Percentiles rank a stretch among this genome's conserved stretches.
phyloP scores from a whole-genome alignment of 2,113 vertebrate species.

The Microcebus griseorufus region DNA sequence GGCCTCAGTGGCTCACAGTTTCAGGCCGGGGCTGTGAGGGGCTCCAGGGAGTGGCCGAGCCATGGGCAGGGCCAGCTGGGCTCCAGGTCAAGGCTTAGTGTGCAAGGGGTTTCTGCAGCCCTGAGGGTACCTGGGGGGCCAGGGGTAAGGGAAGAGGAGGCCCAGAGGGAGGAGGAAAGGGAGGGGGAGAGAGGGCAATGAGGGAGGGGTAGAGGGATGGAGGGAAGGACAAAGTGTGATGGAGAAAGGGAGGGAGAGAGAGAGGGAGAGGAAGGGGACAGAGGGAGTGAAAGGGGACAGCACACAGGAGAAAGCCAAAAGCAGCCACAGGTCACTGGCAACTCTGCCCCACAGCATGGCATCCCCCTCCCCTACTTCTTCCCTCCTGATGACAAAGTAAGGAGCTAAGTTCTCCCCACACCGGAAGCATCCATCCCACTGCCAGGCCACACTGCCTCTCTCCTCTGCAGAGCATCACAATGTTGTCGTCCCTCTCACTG shows the following conservation, averaged over 20 bases:
- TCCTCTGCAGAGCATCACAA: neutral
- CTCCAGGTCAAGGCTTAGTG: conserved; percentile 59
- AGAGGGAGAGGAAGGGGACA: neutral
- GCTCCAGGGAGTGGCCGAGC: conserved; percentile 59
- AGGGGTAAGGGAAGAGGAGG: neutral
- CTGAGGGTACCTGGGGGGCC: conserved; percentile 64
- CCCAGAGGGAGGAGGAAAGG: neutral
- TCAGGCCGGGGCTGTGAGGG: conserved; percentile 29
- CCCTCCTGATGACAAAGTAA: neutral
- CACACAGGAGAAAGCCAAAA: neutral
- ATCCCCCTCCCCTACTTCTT: neutral
- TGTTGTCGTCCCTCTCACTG: neutral
- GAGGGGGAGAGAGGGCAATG: neutral
- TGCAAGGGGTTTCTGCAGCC: conserved; percentile 50
- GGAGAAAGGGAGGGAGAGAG: neutral
- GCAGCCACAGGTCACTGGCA: conserved; percentile 4
- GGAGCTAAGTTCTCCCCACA: neutral
- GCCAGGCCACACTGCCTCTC: neutral
- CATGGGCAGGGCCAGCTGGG: conserved; percentile 56
- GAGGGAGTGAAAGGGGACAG: neutral
- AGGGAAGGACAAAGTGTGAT: neutral
- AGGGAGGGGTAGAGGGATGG: neutral
- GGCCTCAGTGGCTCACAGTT: conserved; percentile 42
- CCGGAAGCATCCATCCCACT: neutral
- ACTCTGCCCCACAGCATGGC: neutral